phyloP scores from a whole-genome alignment of 2,888 invertebrate species.

The Agapetus fuscipes region DNA sequence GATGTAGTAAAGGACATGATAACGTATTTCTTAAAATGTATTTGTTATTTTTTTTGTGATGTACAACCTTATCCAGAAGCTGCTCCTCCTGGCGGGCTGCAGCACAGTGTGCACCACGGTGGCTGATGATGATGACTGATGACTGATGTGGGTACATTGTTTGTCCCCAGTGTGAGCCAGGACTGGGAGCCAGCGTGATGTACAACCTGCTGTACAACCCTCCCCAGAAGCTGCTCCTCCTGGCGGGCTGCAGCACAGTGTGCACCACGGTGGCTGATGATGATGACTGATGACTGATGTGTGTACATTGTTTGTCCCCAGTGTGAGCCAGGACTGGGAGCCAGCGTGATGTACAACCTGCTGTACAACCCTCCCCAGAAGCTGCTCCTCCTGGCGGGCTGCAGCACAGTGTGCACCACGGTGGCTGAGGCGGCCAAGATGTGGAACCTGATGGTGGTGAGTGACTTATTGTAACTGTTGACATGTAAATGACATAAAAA shows the following conservation, averaged over 20 bases:
- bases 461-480: no score
- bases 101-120: constrained; percentile 98
- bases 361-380: constrained; percentile 94
- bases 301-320: constrained; percentile 47
- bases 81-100: constrained; percentile 92
- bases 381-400: constrained; percentile 88
- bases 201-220: constrained; percentile 96
- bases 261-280: constrained; percentile 98
- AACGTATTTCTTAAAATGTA: no score
- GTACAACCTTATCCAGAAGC: constrained; percentile 90
- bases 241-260: constrained; percentile 97
- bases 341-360: constrained; percentile 97
- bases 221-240: constrained; percentile 85
- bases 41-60: no score
- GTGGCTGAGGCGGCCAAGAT: constrained; percentile 99
- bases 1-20: no score
- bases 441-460: constrained; percentile 99
- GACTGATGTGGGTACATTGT: no score
- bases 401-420: constrained; percentile 97
- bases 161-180: constrained; percentile 86
- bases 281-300: no score
- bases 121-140: no score
- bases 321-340: constrained; percentile 98
- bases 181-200: constrained; percentile 95
- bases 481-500: no score